A percentile compares a stretch with the other conserved stretches of the same genome.
Evolutionary conservation across 2,797 vertebrate genomes (phyloP).

Genomic region (Macropodus opercularis): DNA sequence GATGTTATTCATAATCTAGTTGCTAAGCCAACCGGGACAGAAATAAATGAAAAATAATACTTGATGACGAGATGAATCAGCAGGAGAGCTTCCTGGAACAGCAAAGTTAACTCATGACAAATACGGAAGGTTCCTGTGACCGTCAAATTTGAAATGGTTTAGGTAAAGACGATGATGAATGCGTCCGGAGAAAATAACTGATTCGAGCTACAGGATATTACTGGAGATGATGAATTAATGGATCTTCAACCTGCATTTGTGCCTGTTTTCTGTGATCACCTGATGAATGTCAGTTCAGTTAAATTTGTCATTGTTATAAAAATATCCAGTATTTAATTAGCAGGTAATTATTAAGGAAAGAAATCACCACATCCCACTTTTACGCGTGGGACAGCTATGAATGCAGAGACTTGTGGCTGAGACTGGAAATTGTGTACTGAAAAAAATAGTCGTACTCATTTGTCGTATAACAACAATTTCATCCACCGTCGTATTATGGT

Average conservation of each 20-base stretch:
- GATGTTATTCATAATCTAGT: constrained; percentile 68
- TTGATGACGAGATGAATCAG: constrained; percentile 64
- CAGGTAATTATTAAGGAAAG: too few species aligned
- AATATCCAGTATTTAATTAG: too few species aligned
- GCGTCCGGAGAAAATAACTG: neutral
- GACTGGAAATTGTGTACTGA: too few species aligned
- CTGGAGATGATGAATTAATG: too few species aligned
- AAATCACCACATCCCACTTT: too few species aligned
- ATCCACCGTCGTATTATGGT: neutral
- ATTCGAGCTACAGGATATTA: neutral
- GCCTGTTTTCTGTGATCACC: too few species aligned
- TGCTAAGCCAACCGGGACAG: constrained; percentile 66
- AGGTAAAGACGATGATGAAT: constrained; percentile 9
- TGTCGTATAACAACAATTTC: too few species aligned
- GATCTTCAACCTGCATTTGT: too few species aligned
- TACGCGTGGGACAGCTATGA: too few species aligned
- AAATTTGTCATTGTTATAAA: too few species aligned
- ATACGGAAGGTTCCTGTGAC: constrained; percentile 7
- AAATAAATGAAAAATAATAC: constrained; percentile 70
- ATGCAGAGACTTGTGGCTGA: too few species aligned
- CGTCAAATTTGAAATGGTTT: neutral
- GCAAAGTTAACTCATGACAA: constrained; percentile 48
- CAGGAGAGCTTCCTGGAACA: constrained; percentile 64
- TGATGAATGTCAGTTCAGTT: neutral
- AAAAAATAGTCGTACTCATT: too few species aligned